phyloP scores from a whole-genome alignment of 2,113 vertebrate species.

The Limnothrissa miodon region DNA sequence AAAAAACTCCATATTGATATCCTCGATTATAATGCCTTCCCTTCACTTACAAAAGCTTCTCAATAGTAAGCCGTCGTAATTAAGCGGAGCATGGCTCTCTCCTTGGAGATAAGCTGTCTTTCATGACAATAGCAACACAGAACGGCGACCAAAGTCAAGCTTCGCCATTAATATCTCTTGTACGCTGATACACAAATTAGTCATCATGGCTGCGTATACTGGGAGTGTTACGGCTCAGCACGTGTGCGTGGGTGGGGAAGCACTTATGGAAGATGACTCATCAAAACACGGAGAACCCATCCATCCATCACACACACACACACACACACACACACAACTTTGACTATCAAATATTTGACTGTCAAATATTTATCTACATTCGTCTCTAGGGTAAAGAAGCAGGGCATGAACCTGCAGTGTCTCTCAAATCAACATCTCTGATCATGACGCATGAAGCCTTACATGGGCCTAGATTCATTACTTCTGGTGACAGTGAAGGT shows the following conservation, averaged over 20 bases:
- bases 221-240: constrained; percentile 18
- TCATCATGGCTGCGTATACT: constrained; percentile 1
- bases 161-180: constrained; percentile 15
- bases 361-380: constrained; percentile 18
- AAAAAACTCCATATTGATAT: background rate
- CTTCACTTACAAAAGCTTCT: background rate
- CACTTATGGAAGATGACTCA: constrained; percentile 25
- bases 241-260: constrained; percentile 28
- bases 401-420: background rate
- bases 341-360: constrained; percentile 18
- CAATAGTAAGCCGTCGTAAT: background rate
- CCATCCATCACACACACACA: constrained; percentile 11
- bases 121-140: background rate
- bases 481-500: background rate
- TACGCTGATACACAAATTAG: constrained; percentile 24
- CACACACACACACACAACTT: background rate
- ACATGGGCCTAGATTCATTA: background rate
- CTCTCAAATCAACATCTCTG: constrained; percentile 16
- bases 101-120: constrained; percentile 19
- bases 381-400: background rate
- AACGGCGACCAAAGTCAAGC: background rate
- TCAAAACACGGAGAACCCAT: constrained; percentile 30
- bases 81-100: background rate
- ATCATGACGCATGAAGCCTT: constrained; percentile 1
- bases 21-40: background rate